Evolutionary conservation across 2,113 vertebrate species (phyloP).

Genomic region (Burhinus oedicnemus): DNA sequence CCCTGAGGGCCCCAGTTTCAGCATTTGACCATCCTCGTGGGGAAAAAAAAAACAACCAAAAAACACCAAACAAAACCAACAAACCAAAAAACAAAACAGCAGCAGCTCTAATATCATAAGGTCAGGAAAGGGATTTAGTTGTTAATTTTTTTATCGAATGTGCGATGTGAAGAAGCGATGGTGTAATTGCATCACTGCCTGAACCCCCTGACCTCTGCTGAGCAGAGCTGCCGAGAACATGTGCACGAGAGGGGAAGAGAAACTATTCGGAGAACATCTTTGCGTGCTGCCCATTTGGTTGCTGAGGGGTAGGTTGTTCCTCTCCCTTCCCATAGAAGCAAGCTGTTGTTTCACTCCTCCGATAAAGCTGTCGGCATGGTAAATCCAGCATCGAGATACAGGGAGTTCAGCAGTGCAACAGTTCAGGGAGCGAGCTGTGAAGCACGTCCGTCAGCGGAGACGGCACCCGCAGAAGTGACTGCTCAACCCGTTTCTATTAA

Average conservation of each 20-base stretch:
- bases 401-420: neutral
- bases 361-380: neutral
- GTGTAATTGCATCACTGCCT: neutral
- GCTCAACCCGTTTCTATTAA: neutral
- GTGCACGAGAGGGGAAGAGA: neutral
- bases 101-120: neutral
- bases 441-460: neutral
- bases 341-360: slow-evolving; percentile 31
- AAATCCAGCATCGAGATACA: neutral
- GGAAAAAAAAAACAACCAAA: too few relatives aligned
- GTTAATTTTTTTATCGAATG: neutral
- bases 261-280: neutral
- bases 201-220: neutral
- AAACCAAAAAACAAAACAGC: neutral
- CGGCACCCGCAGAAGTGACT: neutral
- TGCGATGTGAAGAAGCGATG: neutral
- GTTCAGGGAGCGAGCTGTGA: neutral
- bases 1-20: neutral
- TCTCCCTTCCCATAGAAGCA: neutral
- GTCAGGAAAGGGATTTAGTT: neutral
- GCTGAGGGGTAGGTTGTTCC: neutral
- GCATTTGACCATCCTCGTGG: accelerated
- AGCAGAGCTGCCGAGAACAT: neutral
- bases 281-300: neutral
- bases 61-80: too few relatives aligned